These are phyloP conservation scores for Emys orbicularis DNA, from an alignment of 2,797 vertebrate genomes.

Conservation along the genomic window DNA sequence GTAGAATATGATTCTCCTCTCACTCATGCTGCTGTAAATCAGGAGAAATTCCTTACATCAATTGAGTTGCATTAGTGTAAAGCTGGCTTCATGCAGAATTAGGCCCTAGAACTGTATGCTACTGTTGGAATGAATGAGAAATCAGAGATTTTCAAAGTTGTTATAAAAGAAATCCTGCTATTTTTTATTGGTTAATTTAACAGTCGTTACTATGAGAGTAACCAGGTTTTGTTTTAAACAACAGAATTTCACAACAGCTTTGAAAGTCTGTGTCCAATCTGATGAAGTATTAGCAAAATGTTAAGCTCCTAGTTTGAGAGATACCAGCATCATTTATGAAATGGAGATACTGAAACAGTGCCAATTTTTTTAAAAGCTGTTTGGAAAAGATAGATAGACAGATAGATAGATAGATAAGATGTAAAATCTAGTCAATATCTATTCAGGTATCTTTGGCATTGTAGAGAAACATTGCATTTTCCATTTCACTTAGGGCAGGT, in stretches of 20 bases:
- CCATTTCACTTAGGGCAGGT: neutral
- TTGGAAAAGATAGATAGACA: neutral
- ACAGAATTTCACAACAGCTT: neutral
- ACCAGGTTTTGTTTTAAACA: neutral
- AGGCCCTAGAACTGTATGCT: neutral
- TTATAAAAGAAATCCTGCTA: neutral
- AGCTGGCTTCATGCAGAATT: neutral
- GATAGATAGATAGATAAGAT: neutral
- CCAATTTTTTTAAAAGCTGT: neutral
- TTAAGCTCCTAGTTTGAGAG: neutral
- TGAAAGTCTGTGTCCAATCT: neutral
- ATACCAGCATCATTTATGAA: neutral
- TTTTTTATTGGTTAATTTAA: neutral
- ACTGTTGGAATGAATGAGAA: neutral
- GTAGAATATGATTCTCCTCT: neutral
- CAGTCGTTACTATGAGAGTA: neutral
- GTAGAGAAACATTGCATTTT: neutral
- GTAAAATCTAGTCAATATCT: neutral
- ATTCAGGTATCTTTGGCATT: slow-evolving; percentile 3
- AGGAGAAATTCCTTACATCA: neutral
- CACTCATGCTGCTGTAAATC: neutral
- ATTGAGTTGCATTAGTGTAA: neutral
- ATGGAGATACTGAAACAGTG: slow-evolving; percentile 4
- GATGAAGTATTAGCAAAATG: neutral
- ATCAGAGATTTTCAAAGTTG: neutral